phyloP scores from a whole-genome alignment of 2,113 vertebrate species.

The Elephas maximus region DNA sequence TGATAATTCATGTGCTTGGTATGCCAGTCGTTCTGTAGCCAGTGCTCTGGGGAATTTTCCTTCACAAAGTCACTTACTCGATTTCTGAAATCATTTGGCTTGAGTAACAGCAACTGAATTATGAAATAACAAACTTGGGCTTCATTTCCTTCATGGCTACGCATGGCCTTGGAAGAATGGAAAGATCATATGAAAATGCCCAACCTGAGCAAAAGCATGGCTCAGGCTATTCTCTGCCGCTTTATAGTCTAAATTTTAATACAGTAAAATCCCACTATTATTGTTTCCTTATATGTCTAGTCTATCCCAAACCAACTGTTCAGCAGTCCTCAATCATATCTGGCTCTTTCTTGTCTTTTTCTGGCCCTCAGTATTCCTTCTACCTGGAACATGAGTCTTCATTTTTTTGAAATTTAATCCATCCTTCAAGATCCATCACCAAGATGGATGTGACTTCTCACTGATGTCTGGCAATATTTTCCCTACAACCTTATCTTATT shows the following conservation, averaged over 20 bases:
- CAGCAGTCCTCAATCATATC: neutral
- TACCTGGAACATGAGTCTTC: neutral
- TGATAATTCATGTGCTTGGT: conserved; percentile 99
- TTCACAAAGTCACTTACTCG: conserved; percentile 99
- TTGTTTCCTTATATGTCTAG: neutral
- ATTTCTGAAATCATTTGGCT: conserved; percentile 99
- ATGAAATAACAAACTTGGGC: conserved; percentile 99
- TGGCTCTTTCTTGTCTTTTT: neutral
- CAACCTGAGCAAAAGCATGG: neutral
- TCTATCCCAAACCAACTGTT: neutral
- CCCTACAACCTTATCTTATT: neutral
- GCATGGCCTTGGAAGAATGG: conserved; percentile 93
- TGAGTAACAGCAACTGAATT: conserved; percentile 97
- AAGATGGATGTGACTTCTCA: neutral
- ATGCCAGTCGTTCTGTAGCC: conserved; percentile 99
- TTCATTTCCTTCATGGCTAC: conserved; percentile 99
- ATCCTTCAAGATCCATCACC: neutral
- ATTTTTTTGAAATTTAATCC: neutral
- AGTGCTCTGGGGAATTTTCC: conserved; percentile 99
- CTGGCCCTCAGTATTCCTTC: neutral
- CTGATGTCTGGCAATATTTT: neutral
- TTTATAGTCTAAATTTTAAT: neutral
- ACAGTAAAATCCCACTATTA: neutral
- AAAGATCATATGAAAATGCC: conserved; percentile 17
- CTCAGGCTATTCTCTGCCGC: neutral